Evolutionary conservation across 2,888 invertebrate genomes (phyloP), one percentile per base, ranked within the genome.

Genomic region (Andrena trimmerana): DNA sequence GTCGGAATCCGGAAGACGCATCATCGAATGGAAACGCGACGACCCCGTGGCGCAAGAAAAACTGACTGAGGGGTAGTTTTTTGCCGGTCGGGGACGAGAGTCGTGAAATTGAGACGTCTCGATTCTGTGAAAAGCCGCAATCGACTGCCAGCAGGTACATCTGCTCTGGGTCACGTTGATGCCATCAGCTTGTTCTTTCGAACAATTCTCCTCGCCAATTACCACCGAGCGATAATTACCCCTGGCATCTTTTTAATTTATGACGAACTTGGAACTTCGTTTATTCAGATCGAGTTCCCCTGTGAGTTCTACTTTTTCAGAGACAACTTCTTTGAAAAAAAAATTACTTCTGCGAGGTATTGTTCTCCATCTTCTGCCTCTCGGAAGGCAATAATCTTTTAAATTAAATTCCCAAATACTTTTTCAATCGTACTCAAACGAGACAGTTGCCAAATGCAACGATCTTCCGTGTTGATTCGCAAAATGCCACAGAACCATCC

Each of bases 51-150:
- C n/a, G 67, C 63, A 73, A 77, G 77, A 79, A 78, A 73, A 69
- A 20, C 59, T 57, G 71, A 79, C 76, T 63, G 81, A 83, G 88
- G 91, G 87, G 78, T 78, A 84, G 83, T 83, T 85, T 86, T 86
- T 86, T 86, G 48, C 31, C 20, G 62, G 7, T 50, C 31, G 33
- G n/a, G 57, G 67, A 33, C 63, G 69, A 82, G 71, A 91, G 85
- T 91, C 90, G 91, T 93, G 93, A 94, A 93, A 94, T 93, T 94
- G 93, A 94, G 93, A 93, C 92, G 92, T 93, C 92, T 90, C 90
- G 89, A 90, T 90, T 90, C 89, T 90, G 91, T 91, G 90, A 92
- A 92, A 92, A 91, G 88, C 88, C 90, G 90, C 93, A 92, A 93
- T 93, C 92, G 92, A 90, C 91, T 83, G 36, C 42, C 76, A 89